A percentile compares a stretch with the other conserved stretches of the same genome.
These are phyloP conservation scores for Bombylius major DNA, from an alignment of 2,888 invertebrate species.

Conservation along the genomic window DNA sequence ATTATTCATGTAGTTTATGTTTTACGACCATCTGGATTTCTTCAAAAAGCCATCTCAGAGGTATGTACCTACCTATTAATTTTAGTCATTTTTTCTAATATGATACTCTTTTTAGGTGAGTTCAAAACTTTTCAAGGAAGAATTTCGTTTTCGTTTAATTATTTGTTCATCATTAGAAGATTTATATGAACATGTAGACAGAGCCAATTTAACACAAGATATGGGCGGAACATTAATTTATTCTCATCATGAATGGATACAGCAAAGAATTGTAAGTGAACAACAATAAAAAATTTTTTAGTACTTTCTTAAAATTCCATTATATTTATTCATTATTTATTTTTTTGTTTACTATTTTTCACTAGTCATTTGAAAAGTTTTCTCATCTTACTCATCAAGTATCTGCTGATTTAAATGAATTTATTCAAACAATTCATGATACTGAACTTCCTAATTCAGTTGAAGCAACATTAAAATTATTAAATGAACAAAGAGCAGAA, in stretches of 20 bases:
- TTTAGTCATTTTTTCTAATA: too few species aligned
- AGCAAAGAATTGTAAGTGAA: constrained; percentile 78
- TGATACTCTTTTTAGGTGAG: constrained; percentile 38
- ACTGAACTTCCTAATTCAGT: constrained; percentile 92
- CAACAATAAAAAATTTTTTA: neutral
- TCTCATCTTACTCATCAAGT: constrained; percentile 83
- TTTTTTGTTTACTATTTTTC: constrained; percentile 17
- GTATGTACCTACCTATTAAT: constrained; percentile 35
- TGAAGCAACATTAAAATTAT: constrained; percentile 72
- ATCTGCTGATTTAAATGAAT: constrained; percentile 70
- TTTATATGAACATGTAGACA: constrained; percentile 72
- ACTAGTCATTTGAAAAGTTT: constrained; percentile 88
- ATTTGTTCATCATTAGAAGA: constrained; percentile 77
- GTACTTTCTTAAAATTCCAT: neutral
- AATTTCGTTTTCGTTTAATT: constrained; percentile 81
- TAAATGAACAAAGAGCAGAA: constrained; percentile 68
- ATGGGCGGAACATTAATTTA: constrained; percentile 81
- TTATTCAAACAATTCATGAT: constrained; percentile 80
- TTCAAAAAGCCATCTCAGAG: constrained; percentile 93
- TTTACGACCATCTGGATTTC: constrained; percentile 81
- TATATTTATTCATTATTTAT: neutral
- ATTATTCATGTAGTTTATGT: constrained; percentile 90
- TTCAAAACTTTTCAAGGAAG: constrained; percentile 79
- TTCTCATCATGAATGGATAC: constrained; percentile 92
- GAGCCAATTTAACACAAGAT: constrained; percentile 74